Conservation (phyloP, 2,797 vertebrate genomes). For the Notolabrus celidotus region DNA sequence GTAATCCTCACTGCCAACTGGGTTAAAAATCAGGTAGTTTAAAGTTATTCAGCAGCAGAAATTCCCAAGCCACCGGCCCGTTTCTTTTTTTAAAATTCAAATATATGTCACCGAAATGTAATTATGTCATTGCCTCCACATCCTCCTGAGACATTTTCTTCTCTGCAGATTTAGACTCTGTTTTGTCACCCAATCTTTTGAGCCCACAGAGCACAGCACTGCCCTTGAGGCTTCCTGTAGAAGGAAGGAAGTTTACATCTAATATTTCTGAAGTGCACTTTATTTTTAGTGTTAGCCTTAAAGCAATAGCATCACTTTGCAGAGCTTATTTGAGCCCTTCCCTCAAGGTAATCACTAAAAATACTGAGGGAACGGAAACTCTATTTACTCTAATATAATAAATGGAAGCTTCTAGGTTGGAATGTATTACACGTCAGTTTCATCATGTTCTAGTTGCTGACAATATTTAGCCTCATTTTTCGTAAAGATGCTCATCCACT, state of each 20-base stretch:
- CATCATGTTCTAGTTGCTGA: too few relatives aligned
- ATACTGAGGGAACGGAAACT: not conserved
- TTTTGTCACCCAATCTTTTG: slow-evolving; percentile 71
- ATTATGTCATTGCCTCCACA: slow-evolving; percentile 66
- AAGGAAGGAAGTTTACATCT: slow-evolving; percentile 40
- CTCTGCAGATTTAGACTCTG: slow-evolving; percentile 43
- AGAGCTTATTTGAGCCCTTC: not conserved
- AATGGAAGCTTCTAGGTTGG: too few relatives aligned
- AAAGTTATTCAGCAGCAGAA: slow-evolving; percentile 5
- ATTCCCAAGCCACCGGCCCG: slow-evolving; percentile 17
- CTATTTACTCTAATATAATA: too few relatives aligned
- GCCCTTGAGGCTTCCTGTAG: slow-evolving; percentile 52
- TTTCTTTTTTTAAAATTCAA: slow-evolving; percentile 32
- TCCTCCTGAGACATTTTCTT: slow-evolving; percentile 49
- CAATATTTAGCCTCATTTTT: too few relatives aligned
- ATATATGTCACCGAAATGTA: slow-evolving; percentile 47
- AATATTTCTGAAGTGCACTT: slow-evolving; percentile 21
- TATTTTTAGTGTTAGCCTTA: slow-evolving; percentile 1
- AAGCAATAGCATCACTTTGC: not conserved
- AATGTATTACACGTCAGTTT: too few relatives aligned
- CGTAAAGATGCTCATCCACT: too few relatives aligned
- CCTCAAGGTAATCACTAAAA: not conserved
- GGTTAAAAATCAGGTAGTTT: slow-evolving; percentile 37
- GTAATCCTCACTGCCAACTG: slow-evolving; percentile 27
- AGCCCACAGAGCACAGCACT: slow-evolving; percentile 69